Evolutionary conservation across 2,113 vertebrate species (phyloP), one percentile per base, ranked within the genome.

Genomic region (Mormyrus iriodes): DNA sequence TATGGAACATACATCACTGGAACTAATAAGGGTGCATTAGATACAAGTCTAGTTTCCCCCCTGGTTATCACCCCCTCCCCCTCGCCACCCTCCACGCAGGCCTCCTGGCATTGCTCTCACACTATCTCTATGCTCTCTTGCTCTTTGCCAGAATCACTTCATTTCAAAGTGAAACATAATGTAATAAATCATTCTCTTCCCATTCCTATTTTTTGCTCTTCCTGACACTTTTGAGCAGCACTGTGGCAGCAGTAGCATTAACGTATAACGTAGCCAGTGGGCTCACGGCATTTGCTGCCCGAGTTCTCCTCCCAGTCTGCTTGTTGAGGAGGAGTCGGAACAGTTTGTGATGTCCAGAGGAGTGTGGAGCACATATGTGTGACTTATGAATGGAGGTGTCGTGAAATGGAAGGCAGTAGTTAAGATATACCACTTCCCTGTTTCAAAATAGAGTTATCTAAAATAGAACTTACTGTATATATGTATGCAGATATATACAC

Each of bases 1-100:
- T 82, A 86, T 51, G 49, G 90, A 85, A 90, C 88, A 79, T 91
- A 90, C 53, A 91, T 92, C 91, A 92, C 89, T 83, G 48, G 24
- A 88, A 89, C 88, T 89, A 88, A 89, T 89, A 87, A 90, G 82
- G 48, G 39, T 46, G 87, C 42, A 91, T 91, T 89, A 91, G 35
- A 76, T 52, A 19, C 65, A 83, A 83, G 42, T 8, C 51, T 69
- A 83, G 42, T 39, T 21, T 13, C 49, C 44, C 15, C 82, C 21
- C 12, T 35, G 17, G 27, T 5, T 44, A 65, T 17, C 10, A 35
- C 7, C 52, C 35, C 79, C 49, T 51, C 19, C 69, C 69, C 15
- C 24, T 31, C 27, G 5, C 10, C 31, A 24, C 8, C 31, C 73
- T 13, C 19, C 17, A 53, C 21, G 35, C 46, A 52, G 39, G 42